Base-by-base conservation (phyloP, 2,797 vertebrate genomes). In the Dermochelys coriacea region DNA sequence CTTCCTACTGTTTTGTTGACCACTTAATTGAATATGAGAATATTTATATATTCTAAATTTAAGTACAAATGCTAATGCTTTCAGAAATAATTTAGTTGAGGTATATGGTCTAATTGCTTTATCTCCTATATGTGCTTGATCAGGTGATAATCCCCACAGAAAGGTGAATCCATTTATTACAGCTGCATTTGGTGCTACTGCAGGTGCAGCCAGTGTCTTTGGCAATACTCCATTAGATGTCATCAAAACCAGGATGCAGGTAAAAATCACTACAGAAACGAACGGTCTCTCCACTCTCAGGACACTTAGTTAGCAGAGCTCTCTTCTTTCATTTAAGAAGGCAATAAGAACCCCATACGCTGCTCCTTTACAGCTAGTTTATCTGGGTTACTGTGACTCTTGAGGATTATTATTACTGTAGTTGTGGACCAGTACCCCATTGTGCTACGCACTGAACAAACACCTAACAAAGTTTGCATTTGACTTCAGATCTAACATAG, bases 181-280 rank as follows among this genome's bases (percentile, higher is more conserved):
- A 0, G 98, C 98, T 0, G 94, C 98, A 91, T 99, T 99, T 64
- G 98, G 98, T 75, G 98, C 98, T 0, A 98, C 98, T 5, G 98
- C 98, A 1, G 98, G 98, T 41, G 99, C 99, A 2, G 98, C 98
- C 34, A 99, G 99, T 31, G 98, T 99, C 83, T 99, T 99, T 92
- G 98, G 98, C 91, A 99, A 99, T 84, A 99, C 98, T 0, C 98
- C 98, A 41, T 94, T 99, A 25, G 99, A 99, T 91, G 99, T 99
- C 54, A 98, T 99, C 45, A 99, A 99, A 97, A 99, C 98, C 27
- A 98, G 99, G 95, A 99, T 99, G 99, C 99, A 99, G 99, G 98
- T 99, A 89, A 93, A 80, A 37, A 27, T 29, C 45, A 16, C 15
- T n/a, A 5, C 15, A 41, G 50, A 18, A 54, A 18, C n/a, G 27